Evolutionary conservation across 2,113 vertebrate genomes (phyloP).

Genomic region (Oreochromis tanganicae): DNA sequence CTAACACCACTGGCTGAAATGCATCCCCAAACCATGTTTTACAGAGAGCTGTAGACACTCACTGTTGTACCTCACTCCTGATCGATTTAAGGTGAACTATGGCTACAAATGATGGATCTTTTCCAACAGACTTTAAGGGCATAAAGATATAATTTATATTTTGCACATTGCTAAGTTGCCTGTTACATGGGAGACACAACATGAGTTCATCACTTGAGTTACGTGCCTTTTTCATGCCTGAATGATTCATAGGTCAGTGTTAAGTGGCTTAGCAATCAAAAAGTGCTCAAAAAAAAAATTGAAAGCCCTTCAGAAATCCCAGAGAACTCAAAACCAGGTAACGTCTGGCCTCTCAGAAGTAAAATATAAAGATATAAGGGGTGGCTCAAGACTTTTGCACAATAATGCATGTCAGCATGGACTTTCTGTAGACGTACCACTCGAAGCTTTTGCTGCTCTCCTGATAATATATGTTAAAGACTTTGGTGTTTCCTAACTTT

Average conservation of each 20-base stretch:
- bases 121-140: not conserved
- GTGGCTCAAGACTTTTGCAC: not conserved
- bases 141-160: not conserved
- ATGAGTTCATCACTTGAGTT: not conserved
- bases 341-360: not conserved
- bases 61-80: not conserved
- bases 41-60: not conserved
- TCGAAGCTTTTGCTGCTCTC: not conserved
- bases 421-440: not conserved
- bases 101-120: not conserved
- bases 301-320: not conserved
- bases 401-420: not conserved
- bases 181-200: not conserved
- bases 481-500: not conserved
- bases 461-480: not conserved
- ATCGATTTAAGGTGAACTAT: not conserved
- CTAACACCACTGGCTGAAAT: not conserved
- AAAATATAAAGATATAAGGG: not conserved
- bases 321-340: not conserved
- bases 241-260: not conserved
- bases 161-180: rapidly evolving
- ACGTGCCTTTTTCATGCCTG: not conserved
- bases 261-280: not conserved
- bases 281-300: rapidly evolving
- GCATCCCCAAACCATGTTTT: not conserved